phyloP scores from a whole-genome alignment of 2,113 vertebrate species.

The Mirza zaza region DNA sequence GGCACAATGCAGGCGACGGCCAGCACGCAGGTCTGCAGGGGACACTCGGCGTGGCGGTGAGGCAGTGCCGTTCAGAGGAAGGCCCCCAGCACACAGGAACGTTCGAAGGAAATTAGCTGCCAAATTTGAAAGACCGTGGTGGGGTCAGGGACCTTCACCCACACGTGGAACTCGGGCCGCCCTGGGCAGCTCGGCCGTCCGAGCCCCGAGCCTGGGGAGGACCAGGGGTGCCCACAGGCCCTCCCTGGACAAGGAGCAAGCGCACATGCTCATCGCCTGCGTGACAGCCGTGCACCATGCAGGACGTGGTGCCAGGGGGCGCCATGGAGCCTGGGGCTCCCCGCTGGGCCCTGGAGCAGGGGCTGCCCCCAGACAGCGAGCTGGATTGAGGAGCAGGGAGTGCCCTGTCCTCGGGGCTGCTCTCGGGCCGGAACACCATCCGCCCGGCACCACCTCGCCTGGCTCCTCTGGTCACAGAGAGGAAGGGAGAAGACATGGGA shows the following conservation, averaged over 20 bases:
- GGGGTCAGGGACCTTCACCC: not conserved
- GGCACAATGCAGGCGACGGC: no score
- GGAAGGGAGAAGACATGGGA: not conserved
- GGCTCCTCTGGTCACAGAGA: not conserved
- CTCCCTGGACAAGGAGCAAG: not conserved
- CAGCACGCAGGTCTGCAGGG: no score
- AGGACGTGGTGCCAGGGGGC: not conserved
- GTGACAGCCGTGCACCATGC: rapidly evolving
- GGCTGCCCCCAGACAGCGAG: no score
- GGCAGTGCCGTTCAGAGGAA: not conserved
- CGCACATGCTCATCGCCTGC: rapidly evolving
- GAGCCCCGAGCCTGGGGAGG: not conserved
- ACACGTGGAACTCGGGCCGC: no score
- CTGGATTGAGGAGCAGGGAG: no score
- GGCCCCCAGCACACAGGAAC: rapidly evolving
- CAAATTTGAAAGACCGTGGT: not conserved
- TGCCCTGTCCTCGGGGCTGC: no score
- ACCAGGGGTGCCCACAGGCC: not conserved
- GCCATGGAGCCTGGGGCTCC: not conserved
- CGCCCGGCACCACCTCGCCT: no score
- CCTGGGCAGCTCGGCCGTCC: no score
- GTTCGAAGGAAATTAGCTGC: not conserved
- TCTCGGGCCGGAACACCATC: no score
- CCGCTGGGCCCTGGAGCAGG: not conserved
- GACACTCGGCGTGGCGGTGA: no score